Conservation (phyloP, 2,797 vertebrate genomes). For the Rousettus madagascariensis region DNA sequence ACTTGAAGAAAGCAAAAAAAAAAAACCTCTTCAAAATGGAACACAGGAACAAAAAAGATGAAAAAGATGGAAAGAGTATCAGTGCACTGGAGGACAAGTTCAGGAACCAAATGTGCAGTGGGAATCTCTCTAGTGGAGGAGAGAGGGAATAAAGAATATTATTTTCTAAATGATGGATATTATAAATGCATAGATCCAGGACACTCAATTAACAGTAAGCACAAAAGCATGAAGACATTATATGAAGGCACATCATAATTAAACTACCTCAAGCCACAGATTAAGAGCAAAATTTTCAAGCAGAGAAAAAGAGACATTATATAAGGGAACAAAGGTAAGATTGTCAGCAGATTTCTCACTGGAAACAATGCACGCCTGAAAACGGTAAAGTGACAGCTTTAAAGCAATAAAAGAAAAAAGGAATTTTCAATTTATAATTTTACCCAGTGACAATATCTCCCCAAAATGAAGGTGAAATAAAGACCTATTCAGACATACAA, state of each 20-base stretch:
- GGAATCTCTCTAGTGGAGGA: neutral
- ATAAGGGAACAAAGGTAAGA: neutral
- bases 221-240: neutral
- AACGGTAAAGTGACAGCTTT: neutral
- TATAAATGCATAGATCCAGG: neutral
- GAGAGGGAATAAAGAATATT: neutral
- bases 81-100: neutral
- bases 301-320: neutral
- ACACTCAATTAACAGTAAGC: neutral
- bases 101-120: neutral
- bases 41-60: neutral
- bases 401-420: neutral
- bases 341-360: neutral
- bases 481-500: neutral
- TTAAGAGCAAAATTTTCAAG: neutral
- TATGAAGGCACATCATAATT: neutral
- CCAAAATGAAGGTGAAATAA: neutral
- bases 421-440: neutral
- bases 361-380: neutral
- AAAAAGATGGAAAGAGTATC: neutral
- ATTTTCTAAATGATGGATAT: neutral
- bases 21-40: neutral
- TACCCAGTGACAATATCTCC: neutral
- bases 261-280: neutral
- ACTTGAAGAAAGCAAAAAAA: neutral